Base-by-base conservation (phyloP, 2,888 invertebrate species). In the Alloscopus bannaensis region DNA sequence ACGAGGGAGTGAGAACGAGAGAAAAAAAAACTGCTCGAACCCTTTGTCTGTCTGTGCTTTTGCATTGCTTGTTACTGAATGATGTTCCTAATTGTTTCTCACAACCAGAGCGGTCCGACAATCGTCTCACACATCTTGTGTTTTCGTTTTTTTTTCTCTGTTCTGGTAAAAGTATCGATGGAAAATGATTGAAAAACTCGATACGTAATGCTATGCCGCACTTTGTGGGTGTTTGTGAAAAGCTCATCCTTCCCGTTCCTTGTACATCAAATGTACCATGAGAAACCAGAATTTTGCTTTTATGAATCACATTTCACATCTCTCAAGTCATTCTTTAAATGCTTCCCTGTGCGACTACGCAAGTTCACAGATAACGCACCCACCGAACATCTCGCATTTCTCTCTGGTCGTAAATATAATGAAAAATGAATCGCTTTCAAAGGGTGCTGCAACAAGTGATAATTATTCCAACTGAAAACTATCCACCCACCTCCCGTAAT, bases 361-460 rank as follows among this genome's bases (percentile, higher is more conserved):
- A n/a, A n/a, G n/a, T n/a, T n/a, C n/a, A n/a, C n/a, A n/a, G n/a
- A n/a, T n/a, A n/a, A n/a, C n/a, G n/a, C n/a, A n/a, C n/a, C n/a
- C n/a, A n/a, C n/a, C n/a, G n/a, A n/a, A 52, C 24, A 22, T 20
- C 52, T 52, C 52, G 4, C n/a, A 57, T 62, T 62, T 42, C 64
- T 47, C 28, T n/a, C 64, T 64, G 18, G 24, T 45, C 28, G 18
- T 45, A 62, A 55, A 59, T 36, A 20, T 50, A 24, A 71, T 55
- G 64, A 64, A 64, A 55, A 40, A 62, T 62, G 60, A 28, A 62
- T 50, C n/a, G n/a, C n/a, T 62, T 16, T 60, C 28, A 16, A 22
- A 60, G 26, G 22, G 28, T 50, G 36, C 60, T 31, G 29, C 62
- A 66, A 73, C 65, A 65, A 73, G 73, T 73, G 73, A 65, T 73